A percentile compares a stretch with the other conserved stretches of the same genome.
These are phyloP conservation scores for Ischnura elegans DNA, from an alignment of 2,888 invertebrate species.

Conservation along the genomic window DNA sequence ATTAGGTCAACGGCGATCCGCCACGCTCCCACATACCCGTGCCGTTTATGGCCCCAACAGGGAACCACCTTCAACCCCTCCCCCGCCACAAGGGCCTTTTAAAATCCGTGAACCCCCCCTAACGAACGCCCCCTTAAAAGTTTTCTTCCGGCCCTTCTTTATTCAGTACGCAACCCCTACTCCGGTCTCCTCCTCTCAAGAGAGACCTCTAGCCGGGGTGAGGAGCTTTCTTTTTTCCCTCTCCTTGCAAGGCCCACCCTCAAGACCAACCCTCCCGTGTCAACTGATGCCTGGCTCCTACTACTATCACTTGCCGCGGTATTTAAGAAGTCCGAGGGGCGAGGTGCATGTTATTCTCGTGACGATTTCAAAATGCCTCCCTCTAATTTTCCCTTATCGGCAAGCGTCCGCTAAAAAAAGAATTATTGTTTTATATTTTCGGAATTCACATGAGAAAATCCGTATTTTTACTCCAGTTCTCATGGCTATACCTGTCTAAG, in stretches of 20 bases:
- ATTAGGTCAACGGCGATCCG: conserved; percentile 24
- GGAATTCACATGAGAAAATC: no score
- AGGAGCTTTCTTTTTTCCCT: neutral
- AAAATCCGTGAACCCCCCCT: neutral
- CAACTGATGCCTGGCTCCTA: no score
- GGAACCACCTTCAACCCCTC: neutral
- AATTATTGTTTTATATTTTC: no score
- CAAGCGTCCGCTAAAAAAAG: no score
- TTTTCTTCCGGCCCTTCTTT: neutral
- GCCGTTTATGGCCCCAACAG: neutral
- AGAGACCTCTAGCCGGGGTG: neutral
- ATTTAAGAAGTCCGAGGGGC: no score
- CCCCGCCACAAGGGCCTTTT: neutral
- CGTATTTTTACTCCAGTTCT: no score
- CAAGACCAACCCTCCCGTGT: neutral
- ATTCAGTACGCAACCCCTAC: neutral
- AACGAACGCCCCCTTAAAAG: neutral
- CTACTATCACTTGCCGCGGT: no score
- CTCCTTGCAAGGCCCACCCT: neutral
- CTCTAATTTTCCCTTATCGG: no score
- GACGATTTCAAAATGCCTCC: no score
- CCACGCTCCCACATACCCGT: neutral
- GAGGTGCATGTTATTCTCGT: no score
- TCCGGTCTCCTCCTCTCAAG: neutral
- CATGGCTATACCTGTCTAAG: no score